These are phyloP conservation scores for Panonychus citri DNA, from an alignment of 1,140 invertebrate species.

Conservation along the genomic window DNA sequence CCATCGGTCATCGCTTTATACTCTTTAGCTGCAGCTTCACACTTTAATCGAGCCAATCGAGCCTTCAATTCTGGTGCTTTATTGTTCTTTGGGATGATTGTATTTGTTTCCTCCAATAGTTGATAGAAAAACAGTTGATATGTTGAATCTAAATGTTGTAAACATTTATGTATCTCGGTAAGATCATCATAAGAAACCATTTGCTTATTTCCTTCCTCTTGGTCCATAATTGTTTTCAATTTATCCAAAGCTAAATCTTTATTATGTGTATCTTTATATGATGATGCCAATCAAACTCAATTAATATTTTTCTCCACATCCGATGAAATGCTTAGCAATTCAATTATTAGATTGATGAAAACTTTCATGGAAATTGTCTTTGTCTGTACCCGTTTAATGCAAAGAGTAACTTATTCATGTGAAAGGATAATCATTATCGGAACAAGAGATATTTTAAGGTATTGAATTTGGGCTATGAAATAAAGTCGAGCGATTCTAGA, in stretches of 20 bases:
- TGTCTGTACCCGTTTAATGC: no score
- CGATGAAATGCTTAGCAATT: no score
- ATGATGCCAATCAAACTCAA: no score
- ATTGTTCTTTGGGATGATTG: not conserved
- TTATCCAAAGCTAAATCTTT: not conserved
- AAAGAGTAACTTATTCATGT: no score
- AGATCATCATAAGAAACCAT: not conserved
- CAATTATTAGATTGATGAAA: no score
- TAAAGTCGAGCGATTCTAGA: no score
- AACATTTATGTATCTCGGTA: not conserved
- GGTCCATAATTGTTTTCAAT: not conserved
- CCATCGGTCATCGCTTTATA: not conserved
- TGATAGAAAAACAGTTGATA: slow-evolving; percentile 1
- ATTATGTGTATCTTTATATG: no score
- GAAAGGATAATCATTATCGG: no score
- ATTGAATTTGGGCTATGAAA: no score
- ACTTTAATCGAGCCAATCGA: not conserved
- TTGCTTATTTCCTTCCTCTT: not conserved
- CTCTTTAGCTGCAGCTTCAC: not conserved
- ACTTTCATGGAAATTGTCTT: no score
- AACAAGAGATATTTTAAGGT: no score
- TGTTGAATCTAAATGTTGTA: not conserved
- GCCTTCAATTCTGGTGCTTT: not conserved
- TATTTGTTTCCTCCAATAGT: not conserved
- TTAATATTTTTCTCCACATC: no score